Evolutionary conservation across 2,888 invertebrate species (phyloP), one percentile per base, ranked within the genome.

Genomic region (Portevinia maculata): DNA sequence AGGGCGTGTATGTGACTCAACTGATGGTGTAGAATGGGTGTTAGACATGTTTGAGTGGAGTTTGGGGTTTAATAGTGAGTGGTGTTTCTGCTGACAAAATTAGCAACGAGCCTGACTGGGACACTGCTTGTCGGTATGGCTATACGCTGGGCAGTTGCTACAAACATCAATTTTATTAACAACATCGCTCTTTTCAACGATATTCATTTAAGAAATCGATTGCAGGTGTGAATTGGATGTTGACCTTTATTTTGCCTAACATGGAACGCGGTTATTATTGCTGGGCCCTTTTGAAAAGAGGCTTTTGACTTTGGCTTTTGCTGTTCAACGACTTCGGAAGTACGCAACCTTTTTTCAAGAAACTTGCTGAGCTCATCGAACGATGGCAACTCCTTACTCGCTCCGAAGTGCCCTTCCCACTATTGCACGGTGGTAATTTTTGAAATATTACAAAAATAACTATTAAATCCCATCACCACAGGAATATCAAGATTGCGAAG

Each of bases 61-160:
- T n/a, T n/a, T n/a, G n/a, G 17, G 0, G n/a, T 57, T 41, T 2
- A 59, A 9, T 8, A 41, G 9, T 0, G 41, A 30, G 24, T 57
- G 41, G 9, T 57, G 57, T 9, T 39, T 57, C 11, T 57, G 41
- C 17, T 59, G 41, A 19, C 41, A 57, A 15, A 41, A 32, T n/a
- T 57, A 59, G 28, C 41, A 59, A 3, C 28, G n/a, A 50, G 28
- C 2, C 15, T n/a, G 41, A 17, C 48, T 32, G 1, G 32, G 8
- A 0, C 39, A 32, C 32, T 34, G 15, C 11, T 41, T 9, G 8
- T 17, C 15, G 11, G 3, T 9, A 32, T 52, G 17, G 32, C 19
- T 53, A 53, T 53, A 34, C 6, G 30, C 34, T 3, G 34, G 17
- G 7, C 17, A 34, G 28, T 53, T 53, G 4, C 17, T 32, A 6